Evolutionary conservation across 2,888 invertebrate species (phyloP).

Genomic region (Erynnis tages): DNA sequence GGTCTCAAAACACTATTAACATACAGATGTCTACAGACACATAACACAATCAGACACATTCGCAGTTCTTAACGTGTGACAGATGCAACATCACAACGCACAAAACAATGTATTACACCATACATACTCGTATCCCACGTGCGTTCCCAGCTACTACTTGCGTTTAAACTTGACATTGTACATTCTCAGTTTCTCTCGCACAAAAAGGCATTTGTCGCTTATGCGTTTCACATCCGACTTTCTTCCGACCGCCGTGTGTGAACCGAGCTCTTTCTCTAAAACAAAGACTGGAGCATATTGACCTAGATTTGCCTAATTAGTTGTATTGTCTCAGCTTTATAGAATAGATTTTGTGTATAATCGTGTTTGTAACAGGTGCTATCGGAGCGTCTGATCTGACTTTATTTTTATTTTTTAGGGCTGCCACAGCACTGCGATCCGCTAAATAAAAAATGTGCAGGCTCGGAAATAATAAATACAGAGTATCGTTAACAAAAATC

Average conservation of each 20-base stretch:
- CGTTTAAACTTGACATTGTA: constrained; percentile 51
- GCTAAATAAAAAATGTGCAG: too few species aligned
- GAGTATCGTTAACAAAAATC: constrained; percentile 69
- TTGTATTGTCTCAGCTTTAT: constrained; percentile 15
- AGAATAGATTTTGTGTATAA: neutral
- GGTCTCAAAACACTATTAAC: too few species aligned
- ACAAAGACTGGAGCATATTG: constrained; percentile 26
- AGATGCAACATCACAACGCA: too few species aligned
- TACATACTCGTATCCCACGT: too few species aligned
- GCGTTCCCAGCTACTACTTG: neutral
- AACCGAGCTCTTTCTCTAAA: constrained; percentile 34
- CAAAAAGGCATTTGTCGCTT: constrained; percentile 24
- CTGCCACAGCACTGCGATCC: too few species aligned
- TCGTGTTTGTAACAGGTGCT: neutral
- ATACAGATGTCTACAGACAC: too few species aligned
- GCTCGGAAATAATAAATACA: constrained; percentile 22
- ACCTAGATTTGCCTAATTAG: constrained; percentile 20
- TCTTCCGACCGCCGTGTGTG: constrained; percentile 53
- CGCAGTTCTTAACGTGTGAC: too few species aligned
- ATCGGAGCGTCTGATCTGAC: neutral
- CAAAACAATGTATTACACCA: too few species aligned
- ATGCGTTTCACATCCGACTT: constrained; percentile 79
- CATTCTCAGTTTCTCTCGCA: constrained; percentile 22
- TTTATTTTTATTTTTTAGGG: too few species aligned
- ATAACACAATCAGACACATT: too few species aligned